phyloP scores from a whole-genome alignment of 2,797 vertebrate genomes.

The Neoniphon sammara region DNA sequence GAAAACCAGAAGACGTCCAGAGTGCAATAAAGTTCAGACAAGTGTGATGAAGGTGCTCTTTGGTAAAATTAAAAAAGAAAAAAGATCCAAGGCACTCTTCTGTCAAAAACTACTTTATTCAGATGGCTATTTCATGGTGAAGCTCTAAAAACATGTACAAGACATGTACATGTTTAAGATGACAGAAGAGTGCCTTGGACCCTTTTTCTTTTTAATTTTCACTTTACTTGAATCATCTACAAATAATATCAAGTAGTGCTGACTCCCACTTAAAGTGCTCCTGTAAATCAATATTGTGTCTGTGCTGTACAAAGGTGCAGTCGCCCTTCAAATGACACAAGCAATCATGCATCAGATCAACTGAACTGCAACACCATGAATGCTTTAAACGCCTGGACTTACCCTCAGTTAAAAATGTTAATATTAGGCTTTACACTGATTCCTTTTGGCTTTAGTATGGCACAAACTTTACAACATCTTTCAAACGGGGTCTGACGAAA shows the following conservation, averaged over 20 bases:
- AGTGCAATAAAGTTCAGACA: too few relatives aligned
- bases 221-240: background rate
- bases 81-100: too few relatives aligned
- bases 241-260: conserved; percentile 33
- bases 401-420: background rate
- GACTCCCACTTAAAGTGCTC: conserved; percentile 65
- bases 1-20: too few relatives aligned
- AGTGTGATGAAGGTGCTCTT: too few relatives aligned
- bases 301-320: conserved; percentile 23
- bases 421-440: conserved; percentile 20
- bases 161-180: too few relatives aligned
- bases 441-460: conserved; percentile 5
- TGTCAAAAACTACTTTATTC: too few relatives aligned
- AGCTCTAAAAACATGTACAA: too few relatives aligned
- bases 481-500: background rate
- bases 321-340: background rate
- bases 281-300: conserved; percentile 2
- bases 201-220: too few relatives aligned
- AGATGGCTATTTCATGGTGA: too few relatives aligned
- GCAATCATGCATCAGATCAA: background rate
- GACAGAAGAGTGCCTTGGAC: too few relatives aligned
- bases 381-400: background rate
- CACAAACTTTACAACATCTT: background rate
- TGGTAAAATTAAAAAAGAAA: too few relatives aligned
- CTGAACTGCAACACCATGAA: conserved; percentile 19